Evolutionary conservation across 2,797 vertebrate genomes (phyloP).

Genomic region (Buceros bicornis): DNA sequence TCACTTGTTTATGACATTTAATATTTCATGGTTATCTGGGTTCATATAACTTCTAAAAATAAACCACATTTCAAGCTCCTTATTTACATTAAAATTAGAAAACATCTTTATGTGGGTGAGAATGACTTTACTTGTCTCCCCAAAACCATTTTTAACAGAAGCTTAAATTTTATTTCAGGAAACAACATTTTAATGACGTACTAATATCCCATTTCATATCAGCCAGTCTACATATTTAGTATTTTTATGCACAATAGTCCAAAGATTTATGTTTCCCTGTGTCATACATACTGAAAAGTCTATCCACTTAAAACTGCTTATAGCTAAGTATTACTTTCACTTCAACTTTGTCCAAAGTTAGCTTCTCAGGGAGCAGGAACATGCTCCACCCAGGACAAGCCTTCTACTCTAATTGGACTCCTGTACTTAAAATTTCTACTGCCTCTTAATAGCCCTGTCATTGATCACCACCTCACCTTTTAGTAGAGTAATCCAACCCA

Average conservation of each 20-base stretch:
- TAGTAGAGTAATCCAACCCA: neutral
- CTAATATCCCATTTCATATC: neutral
- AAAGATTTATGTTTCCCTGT: neutral
- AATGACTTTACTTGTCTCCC: neutral
- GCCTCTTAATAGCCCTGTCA: neutral
- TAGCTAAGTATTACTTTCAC: neutral
- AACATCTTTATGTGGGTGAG: neutral
- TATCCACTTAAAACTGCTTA: neutral
- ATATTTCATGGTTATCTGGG: neutral
- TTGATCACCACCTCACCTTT: neutral
- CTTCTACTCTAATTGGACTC: neutral
- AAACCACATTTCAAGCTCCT: neutral
- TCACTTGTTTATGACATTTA: neutral
- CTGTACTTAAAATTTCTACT: neutral
- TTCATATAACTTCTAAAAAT: neutral
- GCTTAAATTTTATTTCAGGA: neutral
- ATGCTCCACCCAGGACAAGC: accelerated
- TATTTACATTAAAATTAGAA: neutral
- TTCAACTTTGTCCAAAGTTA: neutral
- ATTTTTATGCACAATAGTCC: neutral
- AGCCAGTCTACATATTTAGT: neutral
- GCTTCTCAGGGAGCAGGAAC: neutral
- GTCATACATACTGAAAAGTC: neutral
- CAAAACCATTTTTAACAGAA: neutral
- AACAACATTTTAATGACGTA: neutral